Conservation (phyloP, 2,888 invertebrate genomes). For the Trypoxylon attenuatum region DNA sequence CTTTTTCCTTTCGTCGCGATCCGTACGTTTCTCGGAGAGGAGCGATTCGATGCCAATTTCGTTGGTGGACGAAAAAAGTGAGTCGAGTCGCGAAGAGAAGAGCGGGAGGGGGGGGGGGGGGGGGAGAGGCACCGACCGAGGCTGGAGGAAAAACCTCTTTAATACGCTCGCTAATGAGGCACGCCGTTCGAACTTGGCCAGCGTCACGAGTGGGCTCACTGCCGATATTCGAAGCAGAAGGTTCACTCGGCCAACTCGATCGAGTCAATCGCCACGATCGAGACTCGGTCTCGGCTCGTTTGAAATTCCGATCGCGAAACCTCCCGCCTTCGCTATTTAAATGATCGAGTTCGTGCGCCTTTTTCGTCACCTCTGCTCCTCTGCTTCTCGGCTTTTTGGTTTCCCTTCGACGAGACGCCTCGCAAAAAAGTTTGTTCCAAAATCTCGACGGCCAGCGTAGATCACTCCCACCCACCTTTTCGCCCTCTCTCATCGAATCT, state of each 20-base stretch:
- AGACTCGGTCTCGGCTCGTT: constrained; percentile 32
- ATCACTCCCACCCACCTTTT: no score
- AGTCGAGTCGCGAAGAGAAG: no score
- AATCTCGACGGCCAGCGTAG: no score
- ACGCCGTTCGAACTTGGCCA: constrained; percentile 28
- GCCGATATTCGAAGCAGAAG: no score
- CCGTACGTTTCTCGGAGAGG: background rate
- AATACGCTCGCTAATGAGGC: constrained; percentile 41
- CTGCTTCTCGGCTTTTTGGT: no score
- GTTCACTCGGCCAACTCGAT: background rate
- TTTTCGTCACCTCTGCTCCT: no score
- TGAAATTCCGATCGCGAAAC: constrained; percentile 31
- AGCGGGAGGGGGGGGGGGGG: no score
- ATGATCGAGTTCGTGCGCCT: constrained; percentile 20
- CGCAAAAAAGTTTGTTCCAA: no score
- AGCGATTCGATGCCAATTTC: constrained; percentile 9
- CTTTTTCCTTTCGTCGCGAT: background rate
- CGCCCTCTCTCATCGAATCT: background rate
- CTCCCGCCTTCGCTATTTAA: constrained; percentile 28
- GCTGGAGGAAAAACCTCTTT: constrained; percentile 17
- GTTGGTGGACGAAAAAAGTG: constrained; percentile 17
- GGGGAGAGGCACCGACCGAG: constrained; percentile 16
- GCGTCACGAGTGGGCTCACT: no score
- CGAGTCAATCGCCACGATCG: no score
- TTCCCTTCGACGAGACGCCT: no score